Percentiles rank a stretch among this genome's conserved stretches.
Conservation (phyloP, 2,113 vertebrate species). For the Ascaphus truei region DNA sequence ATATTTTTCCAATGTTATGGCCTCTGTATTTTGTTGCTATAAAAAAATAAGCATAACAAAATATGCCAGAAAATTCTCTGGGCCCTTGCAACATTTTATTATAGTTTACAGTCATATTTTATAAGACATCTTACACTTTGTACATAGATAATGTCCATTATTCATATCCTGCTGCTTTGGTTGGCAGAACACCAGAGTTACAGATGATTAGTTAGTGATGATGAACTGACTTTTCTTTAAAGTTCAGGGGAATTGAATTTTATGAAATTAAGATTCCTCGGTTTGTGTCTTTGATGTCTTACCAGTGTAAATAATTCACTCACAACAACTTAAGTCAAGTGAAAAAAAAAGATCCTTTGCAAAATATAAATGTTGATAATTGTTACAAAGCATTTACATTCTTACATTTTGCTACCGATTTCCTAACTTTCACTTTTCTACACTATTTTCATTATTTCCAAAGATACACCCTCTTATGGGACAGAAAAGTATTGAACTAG, state of each 20-base stretch:
- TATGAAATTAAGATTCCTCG: slow-evolving; percentile 53
- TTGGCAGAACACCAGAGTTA: slow-evolving; percentile 56
- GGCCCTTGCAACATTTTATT: slow-evolving; percentile 25
- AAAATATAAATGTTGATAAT: slow-evolving; percentile 38
- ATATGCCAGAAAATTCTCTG: background rate
- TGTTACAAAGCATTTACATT: slow-evolving; percentile 39
- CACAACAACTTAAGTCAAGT: slow-evolving; percentile 21
- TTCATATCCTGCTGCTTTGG: slow-evolving; percentile 57
- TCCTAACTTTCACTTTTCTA: slow-evolving; percentile 41
- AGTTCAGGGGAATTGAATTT: slow-evolving; percentile 46
- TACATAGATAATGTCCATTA: slow-evolving; percentile 44
- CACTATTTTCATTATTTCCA: slow-evolving; percentile 27
- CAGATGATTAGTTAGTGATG: slow-evolving; percentile 54
- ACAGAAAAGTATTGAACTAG: no score
- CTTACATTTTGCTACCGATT: slow-evolving; percentile 52
- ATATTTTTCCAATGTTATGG: no score
- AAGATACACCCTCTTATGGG: no score
- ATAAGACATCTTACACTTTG: slow-evolving; percentile 45
- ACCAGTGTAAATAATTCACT: slow-evolving; percentile 54
- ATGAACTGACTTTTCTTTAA: slow-evolving; percentile 55
- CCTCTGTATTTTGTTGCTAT: no score
- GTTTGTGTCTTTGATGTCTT: slow-evolving; percentile 52
- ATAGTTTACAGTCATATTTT: slow-evolving; percentile 34
- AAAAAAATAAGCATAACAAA: background rate
- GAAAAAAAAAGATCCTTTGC: slow-evolving; percentile 42